Evolutionary conservation across 2,113 vertebrate species (phyloP), one percentile per base, ranked within the genome.

Genomic region (Leucopsar rothschildi): DNA sequence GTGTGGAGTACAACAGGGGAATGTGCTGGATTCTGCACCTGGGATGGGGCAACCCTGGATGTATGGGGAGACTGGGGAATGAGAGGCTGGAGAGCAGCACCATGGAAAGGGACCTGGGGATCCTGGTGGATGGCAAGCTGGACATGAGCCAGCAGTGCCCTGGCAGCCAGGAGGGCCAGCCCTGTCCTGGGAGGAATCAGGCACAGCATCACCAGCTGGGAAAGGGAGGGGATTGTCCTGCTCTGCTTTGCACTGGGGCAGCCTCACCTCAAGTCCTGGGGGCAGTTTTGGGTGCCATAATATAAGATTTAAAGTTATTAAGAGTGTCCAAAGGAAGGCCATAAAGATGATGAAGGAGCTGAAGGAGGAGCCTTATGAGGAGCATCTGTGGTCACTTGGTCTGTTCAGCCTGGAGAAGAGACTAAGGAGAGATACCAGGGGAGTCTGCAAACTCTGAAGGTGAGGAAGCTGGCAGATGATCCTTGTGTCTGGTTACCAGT

Each of bases 191-290:
- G 27, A 9, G 7, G 0, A 15, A 50, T 5, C 17, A 35, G 50
- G 31, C 13, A 0, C 31, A 42, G 57, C 11, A 56, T 27, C 2
- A 0, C 8, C 59, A 37, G 31, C 31, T 0, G 0, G 50, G 17
- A 1, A 2, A 50, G 10, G 11, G 12, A 65, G 52, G 12, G 8
- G 19, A 66, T 29, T 66, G 33, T 44, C n/a, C 33, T 0, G 0
- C 27, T 59, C 44, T 39, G 19, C 37, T 45, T 23, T 64, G 31
- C 1, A 0, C 25, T 71, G 42, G 10, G 14, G 13, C 0, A 0
- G 31, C 71, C 44, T 50, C 35, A 40, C 29, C 19, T 50, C 0
- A 0, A 49, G 23, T n/a, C 0, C 35, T 49, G 18, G 28, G 18
- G 17, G 33, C 18, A 60, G 55, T 33, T 60, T 60, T 15, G 28